These are phyloP conservation scores for Fundulus diaphanus DNA, from an alignment of 2,797 vertebrate genomes.

Conservation along the genomic window DNA sequence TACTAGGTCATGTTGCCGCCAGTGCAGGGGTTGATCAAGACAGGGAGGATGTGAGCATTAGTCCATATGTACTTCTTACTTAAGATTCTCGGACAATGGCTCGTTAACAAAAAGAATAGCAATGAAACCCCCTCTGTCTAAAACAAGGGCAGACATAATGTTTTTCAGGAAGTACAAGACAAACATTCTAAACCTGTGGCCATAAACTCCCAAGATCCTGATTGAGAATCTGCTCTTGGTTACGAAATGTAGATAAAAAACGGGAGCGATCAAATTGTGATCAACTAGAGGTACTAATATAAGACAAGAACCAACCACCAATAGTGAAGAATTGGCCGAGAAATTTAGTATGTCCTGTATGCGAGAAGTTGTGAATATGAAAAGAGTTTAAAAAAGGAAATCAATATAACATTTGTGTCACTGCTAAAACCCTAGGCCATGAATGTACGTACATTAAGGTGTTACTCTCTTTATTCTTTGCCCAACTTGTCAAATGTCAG, in stretches of 20 bases:
- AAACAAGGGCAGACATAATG: no score
- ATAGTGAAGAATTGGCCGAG: no score
- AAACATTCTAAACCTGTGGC: not conserved
- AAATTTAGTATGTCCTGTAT: no score
- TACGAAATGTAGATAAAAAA: no score
- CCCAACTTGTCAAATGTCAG: slow-evolving; percentile 45
- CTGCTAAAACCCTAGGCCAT: not conserved
- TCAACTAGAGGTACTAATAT: no score
- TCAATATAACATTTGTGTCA: not conserved
- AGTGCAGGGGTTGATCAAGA: not conserved
- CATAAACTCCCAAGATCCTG: not conserved
- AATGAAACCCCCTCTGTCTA: no score
- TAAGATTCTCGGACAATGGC: not conserved
- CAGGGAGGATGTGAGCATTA: not conserved
- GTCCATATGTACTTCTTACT: not conserved
- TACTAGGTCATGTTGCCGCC: not conserved
- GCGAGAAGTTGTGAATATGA: no score
- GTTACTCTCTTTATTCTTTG: slow-evolving; percentile 19
- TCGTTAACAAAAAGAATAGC: not conserved
- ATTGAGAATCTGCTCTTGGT: no score
- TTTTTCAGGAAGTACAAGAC: not conserved
- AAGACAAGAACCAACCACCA: no score
- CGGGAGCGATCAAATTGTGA: no score
- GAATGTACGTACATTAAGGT: slow-evolving; percentile 29
- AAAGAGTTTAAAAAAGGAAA: not conserved